Conservation (phyloP, 2,113 vertebrate genomes). For the Dasyurus viverrinus region DNA sequence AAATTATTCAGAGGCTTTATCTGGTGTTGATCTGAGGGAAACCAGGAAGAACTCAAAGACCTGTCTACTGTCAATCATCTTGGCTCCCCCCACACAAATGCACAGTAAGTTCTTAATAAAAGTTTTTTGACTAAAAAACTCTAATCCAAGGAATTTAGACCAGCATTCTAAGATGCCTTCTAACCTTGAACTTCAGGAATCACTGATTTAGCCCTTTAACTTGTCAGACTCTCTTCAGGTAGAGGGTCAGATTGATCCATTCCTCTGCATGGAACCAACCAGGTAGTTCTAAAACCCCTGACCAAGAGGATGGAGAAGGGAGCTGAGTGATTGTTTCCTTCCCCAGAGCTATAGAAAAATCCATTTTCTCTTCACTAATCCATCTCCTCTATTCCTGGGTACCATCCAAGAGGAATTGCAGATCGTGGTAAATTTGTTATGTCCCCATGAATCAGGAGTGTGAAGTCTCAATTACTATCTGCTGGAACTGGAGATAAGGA, state of each 20-base stretch:
- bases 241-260: neutral
- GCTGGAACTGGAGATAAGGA: neutral
- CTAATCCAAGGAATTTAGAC: neutral
- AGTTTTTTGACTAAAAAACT: neutral
- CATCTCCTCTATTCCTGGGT: conserved; percentile 63
- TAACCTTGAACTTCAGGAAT: neutral
- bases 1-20: no score
- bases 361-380: conserved; percentile 60
- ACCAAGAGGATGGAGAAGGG: neutral
- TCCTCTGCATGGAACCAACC: neutral
- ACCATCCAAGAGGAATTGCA: conserved; percentile 53
- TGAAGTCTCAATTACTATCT: conserved; percentile 11
- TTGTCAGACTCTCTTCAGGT: neutral
- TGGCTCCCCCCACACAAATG: neutral
- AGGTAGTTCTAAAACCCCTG: neutral
- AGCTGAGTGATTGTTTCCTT: neutral
- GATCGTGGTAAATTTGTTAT: conserved; percentile 30
- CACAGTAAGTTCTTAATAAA: neutral
- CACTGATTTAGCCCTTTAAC: neutral
- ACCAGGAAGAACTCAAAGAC: no score
- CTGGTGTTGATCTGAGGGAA: no score
- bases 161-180: neutral
- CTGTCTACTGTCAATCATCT: no score
- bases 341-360: conserved; percentile 54
- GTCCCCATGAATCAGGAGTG: neutral